Evolutionary conservation across 1,140 invertebrate genomes (phyloP).

Genomic region (Zelostemma sp.): DNA sequence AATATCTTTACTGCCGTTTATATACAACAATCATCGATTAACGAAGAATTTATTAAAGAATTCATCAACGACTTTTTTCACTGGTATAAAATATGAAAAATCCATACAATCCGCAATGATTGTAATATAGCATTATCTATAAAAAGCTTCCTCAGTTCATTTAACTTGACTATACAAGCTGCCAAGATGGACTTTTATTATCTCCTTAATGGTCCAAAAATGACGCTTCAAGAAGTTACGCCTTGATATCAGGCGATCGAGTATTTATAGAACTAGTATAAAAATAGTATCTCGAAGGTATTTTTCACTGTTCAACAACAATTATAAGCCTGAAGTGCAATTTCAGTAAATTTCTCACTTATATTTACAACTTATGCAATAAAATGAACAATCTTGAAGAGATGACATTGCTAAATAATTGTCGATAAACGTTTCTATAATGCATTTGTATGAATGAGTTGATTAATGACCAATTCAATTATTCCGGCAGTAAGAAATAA

Average conservation of each 20-base stretch:
- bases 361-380: no score
- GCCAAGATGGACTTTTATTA: slow-evolving; percentile 44
- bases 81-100: slow-evolving; percentile 1
- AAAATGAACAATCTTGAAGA: no score
- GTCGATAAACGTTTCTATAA: no score
- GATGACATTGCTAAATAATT: no score
- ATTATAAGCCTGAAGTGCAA: neutral
- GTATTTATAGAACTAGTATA: neutral
- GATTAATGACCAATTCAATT: no score
- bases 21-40: slow-evolving; percentile 6
- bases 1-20: neutral
- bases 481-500: no score
- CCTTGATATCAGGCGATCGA: neutral
- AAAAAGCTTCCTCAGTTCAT: slow-evolving; percentile 24
- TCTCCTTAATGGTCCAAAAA: slow-evolving; percentile 1
- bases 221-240: slow-evolving; percentile 6
- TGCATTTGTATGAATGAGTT: no score
- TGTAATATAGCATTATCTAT: slow-evolving; percentile 15
- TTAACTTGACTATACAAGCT: slow-evolving; percentile 21
- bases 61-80: slow-evolving; percentile 15
- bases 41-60: slow-evolving; percentile 15
- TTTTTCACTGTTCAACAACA: neutral
- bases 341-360: no score
- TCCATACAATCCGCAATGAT: slow-evolving; percentile 16
- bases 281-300: neutral